phyloP scores from a whole-genome alignment of 30 jellyfish, hydroid and myxozoan species.

The Aurelia sp. region DNA sequence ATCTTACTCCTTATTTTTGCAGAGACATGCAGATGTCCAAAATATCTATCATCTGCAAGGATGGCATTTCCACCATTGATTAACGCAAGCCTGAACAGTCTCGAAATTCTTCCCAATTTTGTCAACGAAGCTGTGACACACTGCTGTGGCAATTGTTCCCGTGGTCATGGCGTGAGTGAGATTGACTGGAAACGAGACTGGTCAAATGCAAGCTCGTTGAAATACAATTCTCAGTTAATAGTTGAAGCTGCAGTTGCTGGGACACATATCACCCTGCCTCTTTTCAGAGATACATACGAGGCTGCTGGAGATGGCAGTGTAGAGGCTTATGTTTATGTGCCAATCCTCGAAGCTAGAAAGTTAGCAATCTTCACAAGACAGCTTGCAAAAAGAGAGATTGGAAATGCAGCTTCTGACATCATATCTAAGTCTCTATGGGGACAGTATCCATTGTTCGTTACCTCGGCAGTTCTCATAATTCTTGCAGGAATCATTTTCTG shows the following conservation, averaged over 20 bases:
- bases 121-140: too few relatives aligned
- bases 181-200: constrained; percentile 40
- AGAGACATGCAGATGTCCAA: too few relatives aligned
- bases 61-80: too few relatives aligned
- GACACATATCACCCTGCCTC: constrained; percentile 34
- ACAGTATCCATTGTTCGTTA: constrained; percentile 25
- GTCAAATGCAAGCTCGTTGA: constrained; percentile 4
- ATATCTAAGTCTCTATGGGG: constrained; percentile 2
- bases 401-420: constrained; percentile 36
- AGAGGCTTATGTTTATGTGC: constrained; percentile 6
- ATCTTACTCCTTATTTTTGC: too few relatives aligned
- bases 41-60: too few relatives aligned
- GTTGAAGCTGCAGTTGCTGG: constrained; percentile 29
- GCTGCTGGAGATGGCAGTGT: constrained; percentile 4
- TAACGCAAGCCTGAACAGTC: too few relatives aligned
- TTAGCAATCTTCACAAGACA: constrained; percentile 14
- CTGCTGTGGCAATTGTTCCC: constrained; percentile 50
- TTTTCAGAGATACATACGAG: constrained; percentile 12
- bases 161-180: constrained; percentile 30
- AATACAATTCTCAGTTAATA: constrained; percentile 1
- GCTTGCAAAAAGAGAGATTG: constrained; percentile 27
- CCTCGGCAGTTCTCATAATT: neutral
- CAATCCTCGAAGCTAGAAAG: constrained; percentile 7
- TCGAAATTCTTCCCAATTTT: too few relatives aligned
- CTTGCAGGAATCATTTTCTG: constrained; percentile 51